Evolutionary conservation across 2,113 vertebrate species (phyloP), one percentile per base, ranked within the genome.

Genomic region (Mesocricetus auratus): DNA sequence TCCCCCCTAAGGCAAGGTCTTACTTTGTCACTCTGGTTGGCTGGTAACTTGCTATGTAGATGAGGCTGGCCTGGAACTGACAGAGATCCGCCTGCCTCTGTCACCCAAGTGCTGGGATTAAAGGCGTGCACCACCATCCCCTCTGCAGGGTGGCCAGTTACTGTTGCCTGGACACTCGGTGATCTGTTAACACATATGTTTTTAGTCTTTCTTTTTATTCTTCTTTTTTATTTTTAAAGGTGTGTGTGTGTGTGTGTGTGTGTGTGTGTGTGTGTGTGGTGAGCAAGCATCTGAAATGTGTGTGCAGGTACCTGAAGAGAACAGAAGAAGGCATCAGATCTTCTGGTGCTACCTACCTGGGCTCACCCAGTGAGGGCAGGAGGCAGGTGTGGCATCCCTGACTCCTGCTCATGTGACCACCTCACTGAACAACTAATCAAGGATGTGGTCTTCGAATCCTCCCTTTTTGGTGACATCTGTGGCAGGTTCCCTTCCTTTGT

Each of bases 151-250:
- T 21, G 2, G 13, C 6, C 15, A 33, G 29, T 0, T 1, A 39
- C 87, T 0, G 1, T 42, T 1, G 3, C 47, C 17, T 0, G 5
- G 26, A 7, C 0, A 0, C 26, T 29, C 60, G 1, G 88, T 13
- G 91, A 22, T 33, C 15, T 56, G 19, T 45, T 24, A 17, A 3
- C 0, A 13, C 7, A 19, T 11, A 36, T 36, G 9, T 29, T 31
- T 39, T 45, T 10, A 16, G 3, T 0, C 15, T 62, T 12, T 3
- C 47, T 11, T 12, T 13, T 13, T 36, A 12, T 36, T 87, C 16
- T 47, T 47, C 3, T 29, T 31, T 60, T 15, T 39, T 82, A 64
- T 64, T 85, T 45, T 62, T 85, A 64, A 85, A 29, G 58, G 8
- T 81, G 56, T n/a, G 6, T 4, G 31, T 16, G 66, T 16, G 31